Percentiles rank a stretch among this genome's conserved stretches.
phyloP scores from a whole-genome alignment of 2,888 invertebrate genomes.

The Lithosia quadra region DNA sequence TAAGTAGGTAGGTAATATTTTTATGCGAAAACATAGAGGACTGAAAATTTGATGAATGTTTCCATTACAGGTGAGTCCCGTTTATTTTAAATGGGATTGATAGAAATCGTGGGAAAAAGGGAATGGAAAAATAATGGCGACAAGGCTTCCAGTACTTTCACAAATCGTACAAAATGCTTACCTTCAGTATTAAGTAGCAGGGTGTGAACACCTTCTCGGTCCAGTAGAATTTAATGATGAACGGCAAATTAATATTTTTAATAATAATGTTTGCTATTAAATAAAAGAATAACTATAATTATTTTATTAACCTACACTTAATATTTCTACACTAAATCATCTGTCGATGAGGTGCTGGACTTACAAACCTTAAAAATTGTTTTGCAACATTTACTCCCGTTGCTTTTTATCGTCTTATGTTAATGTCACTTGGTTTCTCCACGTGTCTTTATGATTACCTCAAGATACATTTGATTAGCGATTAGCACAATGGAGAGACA shows the following conservation, averaged over 20 bases:
- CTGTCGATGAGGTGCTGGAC: no score
- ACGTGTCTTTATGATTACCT: no score
- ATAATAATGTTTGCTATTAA: no score
- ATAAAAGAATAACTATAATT: no score
- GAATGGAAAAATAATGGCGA: not conserved
- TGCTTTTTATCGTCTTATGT: no score
- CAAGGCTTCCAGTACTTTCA: not conserved
- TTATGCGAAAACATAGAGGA: not conserved
- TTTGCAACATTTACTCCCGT: no score
- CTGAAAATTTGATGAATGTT: conserved; percentile 7
- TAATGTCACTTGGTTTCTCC: no score
- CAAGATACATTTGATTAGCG: no score
- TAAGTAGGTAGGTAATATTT: conserved; percentile 13
- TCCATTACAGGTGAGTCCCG: conserved; percentile 1
- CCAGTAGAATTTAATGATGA: not conserved
- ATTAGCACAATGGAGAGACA: no score
- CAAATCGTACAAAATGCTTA: not conserved
- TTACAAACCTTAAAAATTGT: no score
- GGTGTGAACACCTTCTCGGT: not conserved
- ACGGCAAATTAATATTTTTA: not conserved
- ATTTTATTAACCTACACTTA: no score
- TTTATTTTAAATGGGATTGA: not conserved
- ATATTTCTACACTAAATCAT: no score
- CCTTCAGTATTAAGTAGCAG: not conserved
- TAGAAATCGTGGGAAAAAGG: not conserved